Percentiles rank a stretch among this genome's conserved stretches.
These are phyloP conservation scores for Tetrapedia diversipes DNA, from an alignment of 2,888 invertebrate species.

Conservation along the genomic window DNA sequence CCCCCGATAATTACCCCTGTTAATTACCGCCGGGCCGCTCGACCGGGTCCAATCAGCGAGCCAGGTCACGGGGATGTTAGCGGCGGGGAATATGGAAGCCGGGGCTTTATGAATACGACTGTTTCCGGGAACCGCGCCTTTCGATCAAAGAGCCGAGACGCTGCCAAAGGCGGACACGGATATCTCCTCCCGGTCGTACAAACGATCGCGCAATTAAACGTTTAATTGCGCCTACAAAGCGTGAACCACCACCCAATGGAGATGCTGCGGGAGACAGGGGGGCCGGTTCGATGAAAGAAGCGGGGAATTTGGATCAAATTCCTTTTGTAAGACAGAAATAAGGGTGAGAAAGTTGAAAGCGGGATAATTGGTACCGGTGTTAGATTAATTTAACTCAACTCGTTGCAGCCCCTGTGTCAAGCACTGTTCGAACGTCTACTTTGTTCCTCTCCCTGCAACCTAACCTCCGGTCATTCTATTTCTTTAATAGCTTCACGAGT, in stretches of 20 bases:
- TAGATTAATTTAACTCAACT: conserved; percentile 9
- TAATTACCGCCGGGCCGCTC: conserved; percentile 47
- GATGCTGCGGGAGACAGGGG: not conserved
- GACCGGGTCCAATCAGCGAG: conserved; percentile 48
- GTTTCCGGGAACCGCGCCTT: conserved; percentile 10
- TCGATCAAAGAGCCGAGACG: conserved; percentile 37
- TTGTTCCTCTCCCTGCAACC: too few relatives aligned
- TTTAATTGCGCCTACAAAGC: conserved; percentile 42
- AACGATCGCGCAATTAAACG: conserved; percentile 42
- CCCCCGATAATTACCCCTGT: conserved; percentile 49
- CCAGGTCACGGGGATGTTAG: conserved; percentile 16
- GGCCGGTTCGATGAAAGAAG: conserved; percentile 2
- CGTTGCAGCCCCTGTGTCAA: too few relatives aligned
- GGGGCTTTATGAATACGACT: conserved; percentile 27
- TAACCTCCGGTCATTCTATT: too few relatives aligned
- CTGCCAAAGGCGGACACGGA: conserved; percentile 20
- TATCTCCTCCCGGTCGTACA: conserved; percentile 7
- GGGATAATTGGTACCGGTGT: not conserved
- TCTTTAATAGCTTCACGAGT: too few relatives aligned
- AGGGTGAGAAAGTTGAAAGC: conserved; percentile 9
- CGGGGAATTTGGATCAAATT: conserved; percentile 3
- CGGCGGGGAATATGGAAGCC: conserved; percentile 39
- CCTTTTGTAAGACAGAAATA: not conserved
- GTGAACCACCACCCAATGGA: conserved; percentile 4
- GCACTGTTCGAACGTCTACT: too few relatives aligned